Conservation (phyloP, 2,797 vertebrate genomes). For the Danio aesculapii region DNA sequence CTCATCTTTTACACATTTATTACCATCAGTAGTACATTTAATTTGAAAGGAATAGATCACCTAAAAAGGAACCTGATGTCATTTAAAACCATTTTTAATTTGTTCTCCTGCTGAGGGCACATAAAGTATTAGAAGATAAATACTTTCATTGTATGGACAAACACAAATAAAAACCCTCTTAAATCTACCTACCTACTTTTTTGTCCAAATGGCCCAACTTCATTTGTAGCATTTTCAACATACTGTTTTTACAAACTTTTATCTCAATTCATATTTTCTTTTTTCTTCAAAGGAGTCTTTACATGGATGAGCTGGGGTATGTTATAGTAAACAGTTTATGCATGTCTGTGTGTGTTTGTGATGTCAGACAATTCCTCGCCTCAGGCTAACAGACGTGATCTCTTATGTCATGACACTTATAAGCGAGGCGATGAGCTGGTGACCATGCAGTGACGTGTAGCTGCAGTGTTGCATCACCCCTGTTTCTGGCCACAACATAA, state of each 20-base stretch:
- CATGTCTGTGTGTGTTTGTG: conserved; percentile 44
- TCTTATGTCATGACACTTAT: conserved; percentile 23
- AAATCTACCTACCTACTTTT: too few relatives aligned
- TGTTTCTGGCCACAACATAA: conserved; percentile 6
- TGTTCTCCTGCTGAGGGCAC: background rate
- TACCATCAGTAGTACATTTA: background rate
- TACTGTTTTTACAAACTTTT: too few relatives aligned
- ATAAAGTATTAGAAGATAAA: background rate
- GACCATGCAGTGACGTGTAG: conserved; percentile 16
- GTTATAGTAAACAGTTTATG: conserved; percentile 59
- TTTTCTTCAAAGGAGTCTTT: conserved; percentile 68
- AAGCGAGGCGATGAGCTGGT: conserved; percentile 27
- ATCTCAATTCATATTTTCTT: conserved; percentile 33
- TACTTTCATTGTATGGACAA: background rate
- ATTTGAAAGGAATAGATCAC: background rate
- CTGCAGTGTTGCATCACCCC: conserved; percentile 13
- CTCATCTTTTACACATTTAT: background rate
- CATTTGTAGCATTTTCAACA: background rate
- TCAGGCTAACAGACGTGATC: conserved; percentile 40
- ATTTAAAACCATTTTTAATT: background rate
- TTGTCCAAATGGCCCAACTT: background rate
- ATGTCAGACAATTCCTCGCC: conserved; percentile 33
- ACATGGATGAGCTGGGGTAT: conserved; percentile 78
- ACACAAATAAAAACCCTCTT: too few relatives aligned
- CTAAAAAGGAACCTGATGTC: background rate